A percentile compares a stretch with the other conserved stretches of the same genome.
phyloP scores from a whole-genome alignment of 2,888 invertebrate genomes.

The Tillus elongatus region DNA sequence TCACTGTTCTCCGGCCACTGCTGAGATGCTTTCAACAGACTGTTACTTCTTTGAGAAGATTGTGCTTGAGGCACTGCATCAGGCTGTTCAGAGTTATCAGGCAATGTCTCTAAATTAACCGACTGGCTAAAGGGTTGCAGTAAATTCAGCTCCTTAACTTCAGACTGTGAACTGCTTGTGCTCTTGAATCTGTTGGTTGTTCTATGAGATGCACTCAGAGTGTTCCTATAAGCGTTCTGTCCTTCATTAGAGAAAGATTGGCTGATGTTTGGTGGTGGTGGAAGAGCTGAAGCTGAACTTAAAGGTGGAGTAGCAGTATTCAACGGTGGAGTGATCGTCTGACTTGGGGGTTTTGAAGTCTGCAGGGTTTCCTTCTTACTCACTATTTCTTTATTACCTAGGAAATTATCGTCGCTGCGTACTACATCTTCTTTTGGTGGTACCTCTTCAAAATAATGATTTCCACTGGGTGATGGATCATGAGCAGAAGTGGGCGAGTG shows the following conservation, averaged over 20 bases:
- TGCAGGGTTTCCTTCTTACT: not conserved
- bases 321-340: not conserved
- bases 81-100: conserved; percentile 60
- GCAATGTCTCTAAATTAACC: conserved; percentile 55
- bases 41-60: conserved; percentile 6
- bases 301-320: not conserved
- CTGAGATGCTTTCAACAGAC: conserved; percentile 16
- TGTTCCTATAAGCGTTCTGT: too few relatives aligned
- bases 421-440: not conserved
- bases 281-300: not conserved
- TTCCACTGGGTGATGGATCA: conserved; percentile 10
- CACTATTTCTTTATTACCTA: conserved; percentile 14
- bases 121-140: conserved; percentile 38
- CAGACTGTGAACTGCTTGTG: conserved; percentile 18
- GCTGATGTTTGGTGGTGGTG: conserved; percentile 19
- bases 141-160: conserved; percentile 9
- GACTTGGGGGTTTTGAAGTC: not conserved
- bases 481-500: conserved; percentile 34
- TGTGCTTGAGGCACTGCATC: conserved; percentile 38
- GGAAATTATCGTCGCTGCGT: conserved; percentile 2
- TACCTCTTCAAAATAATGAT: not conserved
- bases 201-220: conserved; percentile 47
- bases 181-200: conserved; percentile 32
- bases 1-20: conserved; percentile 50
- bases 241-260: too few relatives aligned